Base-by-base conservation (phyloP, 2,113 vertebrate genomes). In the Limnothrissa miodon region DNA sequence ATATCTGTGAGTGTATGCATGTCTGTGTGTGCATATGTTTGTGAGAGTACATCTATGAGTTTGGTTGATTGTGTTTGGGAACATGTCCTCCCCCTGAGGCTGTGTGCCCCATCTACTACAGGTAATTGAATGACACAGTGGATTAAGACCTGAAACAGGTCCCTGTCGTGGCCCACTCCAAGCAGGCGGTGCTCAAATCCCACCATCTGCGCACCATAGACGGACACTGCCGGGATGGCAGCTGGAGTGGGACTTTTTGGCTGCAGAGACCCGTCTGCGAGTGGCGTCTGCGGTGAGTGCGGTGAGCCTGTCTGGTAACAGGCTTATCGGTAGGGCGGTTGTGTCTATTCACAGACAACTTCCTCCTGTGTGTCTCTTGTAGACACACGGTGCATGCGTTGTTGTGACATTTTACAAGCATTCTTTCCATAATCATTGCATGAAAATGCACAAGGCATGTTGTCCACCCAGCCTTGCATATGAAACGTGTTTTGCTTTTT, bases 401-500 rank as follows among this genome's bases (percentile, higher is more conserved):
- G 48, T 48, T 39, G 51, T 53, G 33, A 36, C 23, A 78, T 85
- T 83, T 84, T 45, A 62, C 84, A 78, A 81, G 25, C 23, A 33
- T 56, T 83, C 78, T 59, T 59, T 23, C 82, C 79, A n/a, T 80
- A 81, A 87, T 88, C 80, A 85, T 25, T 23, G 80, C 48, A 83
- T 9, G 36, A 74, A 36, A 86, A 59, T 83, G 80, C 81, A 78
- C 36, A 42, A 45, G 33, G 59, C 80, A 17, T 74, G 66, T 74
- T 81, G 78, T 82, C 78, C 36, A 80, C 51, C 29, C 15, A 33
- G 10, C 66, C 66, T 29, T 85, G 79, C 42, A 86, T 83, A 83
- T 59, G 78, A 88, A 90, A 88, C 86, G 88, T 88, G 87, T 90
- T 92, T 84, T 86, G 87, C 84, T 92, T 90, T 74, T 87, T 89